Conservation (phyloP, 2,888 invertebrate species). For the Drosophila robusta region DNA sequence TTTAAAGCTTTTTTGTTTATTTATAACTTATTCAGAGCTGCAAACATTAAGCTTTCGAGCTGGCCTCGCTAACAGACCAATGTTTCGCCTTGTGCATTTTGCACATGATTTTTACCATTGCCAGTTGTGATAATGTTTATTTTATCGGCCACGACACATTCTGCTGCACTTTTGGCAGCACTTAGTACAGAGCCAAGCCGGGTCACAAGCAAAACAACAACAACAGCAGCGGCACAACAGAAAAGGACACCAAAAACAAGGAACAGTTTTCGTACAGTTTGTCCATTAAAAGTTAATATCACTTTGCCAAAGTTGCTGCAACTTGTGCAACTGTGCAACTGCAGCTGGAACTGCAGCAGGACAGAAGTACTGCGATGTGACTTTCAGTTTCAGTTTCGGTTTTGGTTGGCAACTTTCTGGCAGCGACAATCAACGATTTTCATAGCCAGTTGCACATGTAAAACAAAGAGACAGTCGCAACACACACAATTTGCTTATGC, state of each 20-base stretch:
- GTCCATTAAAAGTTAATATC: conserved; percentile 82
- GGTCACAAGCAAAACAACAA: conserved; percentile 64
- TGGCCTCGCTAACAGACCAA: conserved; percentile 37
- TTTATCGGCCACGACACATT: conserved; percentile 81
- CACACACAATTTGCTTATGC: conserved; percentile 62
- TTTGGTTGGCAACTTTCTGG: conserved; percentile 65
- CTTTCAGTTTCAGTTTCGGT: conserved; percentile 52
- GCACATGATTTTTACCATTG: conserved; percentile 79
- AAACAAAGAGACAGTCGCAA: conserved; percentile 60
- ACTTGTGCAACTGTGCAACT: conserved; percentile 43
- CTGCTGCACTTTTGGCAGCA: conserved; percentile 82
- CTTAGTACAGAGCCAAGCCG: conserved; percentile 68
- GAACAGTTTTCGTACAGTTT: conserved; percentile 78
- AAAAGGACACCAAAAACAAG: conserved; percentile 36
- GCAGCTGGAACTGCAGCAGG: conserved; percentile 16
- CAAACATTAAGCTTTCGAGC: background rate
- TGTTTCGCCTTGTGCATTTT: conserved; percentile 67
- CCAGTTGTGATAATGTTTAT: conserved; percentile 81
- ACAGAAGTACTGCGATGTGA: conserved; percentile 30
- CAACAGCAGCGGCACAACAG: conserved; percentile 10
- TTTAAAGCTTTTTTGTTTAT: no score
- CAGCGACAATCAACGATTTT: conserved; percentile 79
- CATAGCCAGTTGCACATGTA: conserved; percentile 81
- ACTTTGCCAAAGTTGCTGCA: conserved; percentile 70
- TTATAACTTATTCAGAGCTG: no score